Evolutionary conservation across 2,113 vertebrate species (phyloP).

Genomic region (Grus americana): DNA sequence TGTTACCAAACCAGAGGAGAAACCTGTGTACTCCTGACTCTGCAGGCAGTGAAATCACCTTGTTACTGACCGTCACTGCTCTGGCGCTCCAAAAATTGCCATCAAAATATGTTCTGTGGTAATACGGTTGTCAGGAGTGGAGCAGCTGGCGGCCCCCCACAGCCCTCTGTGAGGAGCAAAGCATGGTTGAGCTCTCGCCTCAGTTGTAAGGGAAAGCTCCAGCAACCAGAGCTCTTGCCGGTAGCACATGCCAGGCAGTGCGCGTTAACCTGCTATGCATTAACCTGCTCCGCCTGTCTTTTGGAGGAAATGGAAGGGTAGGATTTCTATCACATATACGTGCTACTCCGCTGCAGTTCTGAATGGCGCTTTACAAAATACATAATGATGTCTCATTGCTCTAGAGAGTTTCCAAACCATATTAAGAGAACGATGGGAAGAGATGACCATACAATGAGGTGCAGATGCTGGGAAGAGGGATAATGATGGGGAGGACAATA

Average conservation of each 20-base stretch:
- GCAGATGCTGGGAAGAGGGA: slow-evolving; percentile 34
- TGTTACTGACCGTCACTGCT: background rate
- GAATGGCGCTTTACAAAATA: slow-evolving; percentile 50
- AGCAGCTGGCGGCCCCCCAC: background rate
- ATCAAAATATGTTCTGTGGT: background rate
- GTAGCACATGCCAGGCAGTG: accelerated
- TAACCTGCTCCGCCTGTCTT: background rate
- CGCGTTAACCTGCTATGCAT: background rate
- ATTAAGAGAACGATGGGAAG: slow-evolving; percentile 56
- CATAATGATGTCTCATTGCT: slow-evolving; percentile 55
- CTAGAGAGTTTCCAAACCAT: slow-evolving; percentile 61
- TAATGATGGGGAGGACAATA: slow-evolving; percentile 38
- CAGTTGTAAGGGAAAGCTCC: background rate
- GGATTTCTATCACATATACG: slow-evolving; percentile 4
- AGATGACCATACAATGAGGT: slow-evolving; percentile 50
- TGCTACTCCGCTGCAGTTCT: slow-evolving; percentile 9
- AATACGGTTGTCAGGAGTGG: background rate
- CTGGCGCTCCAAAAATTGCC: background rate
- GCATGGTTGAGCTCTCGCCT: accelerated
- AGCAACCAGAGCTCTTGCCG: background rate
- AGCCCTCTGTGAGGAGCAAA: background rate
- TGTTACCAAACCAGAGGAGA: background rate
- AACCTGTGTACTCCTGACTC: background rate
- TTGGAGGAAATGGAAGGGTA: background rate
- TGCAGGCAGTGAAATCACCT: background rate